Base-by-base conservation (phyloP, 2,888 invertebrate species). In the Andrena trimmerana region DNA sequence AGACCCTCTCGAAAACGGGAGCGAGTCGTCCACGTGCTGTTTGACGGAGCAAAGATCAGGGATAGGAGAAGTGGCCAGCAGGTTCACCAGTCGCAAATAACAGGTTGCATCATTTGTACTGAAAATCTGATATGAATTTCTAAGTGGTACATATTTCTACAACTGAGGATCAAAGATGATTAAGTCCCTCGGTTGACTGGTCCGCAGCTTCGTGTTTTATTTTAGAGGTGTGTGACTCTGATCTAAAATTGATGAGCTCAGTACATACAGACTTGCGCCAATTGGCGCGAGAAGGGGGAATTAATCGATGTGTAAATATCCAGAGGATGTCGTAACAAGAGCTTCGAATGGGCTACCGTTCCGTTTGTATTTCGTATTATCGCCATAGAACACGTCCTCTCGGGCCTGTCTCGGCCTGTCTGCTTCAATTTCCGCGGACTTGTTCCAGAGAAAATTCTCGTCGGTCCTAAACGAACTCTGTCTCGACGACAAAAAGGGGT, bases 21-120 rank as follows among this genome's bases (percentile, higher is more conserved):
- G 66, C 81, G 66, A 71, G 54, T 60, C 65, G 27, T 84, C 60
- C 81, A 69, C 79, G 75, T 74, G 77, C 33, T 78, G 70, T 67
- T 77, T 48, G 75, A 73, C 31, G 59, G 60, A 48, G 52, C 90
- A 88, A 71, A 81, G 86, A 87, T 90, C 85, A 84, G 54, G 10
- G 31, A 69, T 33, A 36, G 54, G 73, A 68, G 81, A 75, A 50
- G 50, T 60, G 59, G 62, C 20, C 8, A 20, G 75, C 77, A 86
- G 83, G 83, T 78, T 67, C 70, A 27, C 8, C n/a, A 54, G 63
- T 29, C 52, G 52, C 42, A 24, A 67, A 29, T 27, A 31, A 20
- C 81, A 73, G 81, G 73, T 80, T 24, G 29, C n/a, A 6, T 42
- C 42, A 33, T 48, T 6, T 27, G 7, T n/a, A 16, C 6, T 27